Evolutionary conservation across 2,797 vertebrate genomes (phyloP).

Genomic region (Epinephelus coioides): DNA sequence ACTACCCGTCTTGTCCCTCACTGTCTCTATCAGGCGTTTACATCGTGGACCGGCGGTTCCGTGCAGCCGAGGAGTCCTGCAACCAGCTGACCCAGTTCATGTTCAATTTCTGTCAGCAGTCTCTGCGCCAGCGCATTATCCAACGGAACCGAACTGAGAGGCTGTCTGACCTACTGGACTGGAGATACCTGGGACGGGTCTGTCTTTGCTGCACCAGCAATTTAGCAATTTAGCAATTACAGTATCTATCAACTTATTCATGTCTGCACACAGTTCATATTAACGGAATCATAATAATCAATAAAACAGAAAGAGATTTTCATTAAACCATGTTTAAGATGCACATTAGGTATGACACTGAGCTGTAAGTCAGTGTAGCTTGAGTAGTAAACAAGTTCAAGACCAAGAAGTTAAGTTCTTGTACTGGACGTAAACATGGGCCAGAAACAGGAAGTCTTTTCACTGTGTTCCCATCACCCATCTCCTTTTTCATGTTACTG

Average conservation of each 20-base stretch:
- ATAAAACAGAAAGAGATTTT: neutral
- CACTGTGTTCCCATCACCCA: neutral
- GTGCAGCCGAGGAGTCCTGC: constrained; percentile 94
- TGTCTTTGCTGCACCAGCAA: constrained; percentile 47
- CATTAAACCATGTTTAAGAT: neutral
- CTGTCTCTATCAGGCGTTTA: constrained; percentile 89
- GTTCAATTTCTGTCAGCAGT: constrained; percentile 95
- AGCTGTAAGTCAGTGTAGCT: no score
- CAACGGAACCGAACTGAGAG: constrained; percentile 96
- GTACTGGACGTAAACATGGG: neutral
- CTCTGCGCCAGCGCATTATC: constrained; percentile 95
- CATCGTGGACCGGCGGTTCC: constrained; percentile 94
- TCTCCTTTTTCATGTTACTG: neutral
- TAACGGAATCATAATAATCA: neutral
- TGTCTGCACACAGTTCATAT: constrained; percentile 1
- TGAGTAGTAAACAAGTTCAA: no score
- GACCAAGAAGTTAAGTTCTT: no score
- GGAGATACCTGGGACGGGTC: constrained; percentile 96
- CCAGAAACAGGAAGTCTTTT: neutral
- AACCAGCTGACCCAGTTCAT: constrained; percentile 98
- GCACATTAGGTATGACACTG: no score
- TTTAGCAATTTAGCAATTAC: no score
- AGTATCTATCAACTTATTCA: neutral
- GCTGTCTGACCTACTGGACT: constrained; percentile 95
- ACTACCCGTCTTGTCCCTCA: neutral